These are phyloP conservation scores for Fragum whitleyi DNA, from an alignment of 2,888 invertebrate species.

Conservation along the genomic window DNA sequence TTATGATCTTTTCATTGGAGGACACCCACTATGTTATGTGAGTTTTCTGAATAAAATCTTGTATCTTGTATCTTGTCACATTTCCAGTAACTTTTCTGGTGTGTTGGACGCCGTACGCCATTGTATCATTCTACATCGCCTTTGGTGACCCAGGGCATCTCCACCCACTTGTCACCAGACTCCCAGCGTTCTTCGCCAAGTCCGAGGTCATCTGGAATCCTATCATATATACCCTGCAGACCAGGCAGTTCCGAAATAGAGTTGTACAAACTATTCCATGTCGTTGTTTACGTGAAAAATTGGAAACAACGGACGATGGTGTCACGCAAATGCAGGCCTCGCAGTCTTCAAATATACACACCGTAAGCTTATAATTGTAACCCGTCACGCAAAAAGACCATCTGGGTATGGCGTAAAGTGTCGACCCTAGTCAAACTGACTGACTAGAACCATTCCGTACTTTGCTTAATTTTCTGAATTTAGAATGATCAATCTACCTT, in stretches of 20 bases:
- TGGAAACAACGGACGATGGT: background rate
- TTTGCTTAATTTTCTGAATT: no score
- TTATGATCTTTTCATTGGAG: no score
- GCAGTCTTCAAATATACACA: background rate
- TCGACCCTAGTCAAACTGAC: no score
- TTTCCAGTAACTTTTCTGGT: constrained; percentile 34
- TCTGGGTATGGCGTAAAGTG: no score
- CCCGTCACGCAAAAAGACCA: no score
- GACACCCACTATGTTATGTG: no score
- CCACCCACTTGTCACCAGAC: constrained; percentile 24
- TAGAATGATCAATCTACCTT: no score
- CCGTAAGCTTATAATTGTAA: no score
- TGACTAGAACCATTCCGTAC: no score
- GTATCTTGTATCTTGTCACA: no score
- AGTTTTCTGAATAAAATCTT: no score
- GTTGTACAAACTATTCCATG: background rate
- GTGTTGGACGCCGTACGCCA: constrained; percentile 38
- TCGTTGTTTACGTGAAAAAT: background rate
- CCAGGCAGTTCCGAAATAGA: constrained; percentile 10
- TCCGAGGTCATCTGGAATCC: constrained; percentile 28
- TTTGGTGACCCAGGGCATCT: constrained; percentile 8
- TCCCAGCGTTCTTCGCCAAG: constrained; percentile 21
- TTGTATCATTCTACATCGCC: constrained; percentile 31
- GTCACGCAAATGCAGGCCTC: constrained; percentile 5
- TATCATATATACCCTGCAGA: constrained; percentile 17